Conservation (phyloP, 2,113 vertebrate genomes). For the Platichthys flesus region DNA sequence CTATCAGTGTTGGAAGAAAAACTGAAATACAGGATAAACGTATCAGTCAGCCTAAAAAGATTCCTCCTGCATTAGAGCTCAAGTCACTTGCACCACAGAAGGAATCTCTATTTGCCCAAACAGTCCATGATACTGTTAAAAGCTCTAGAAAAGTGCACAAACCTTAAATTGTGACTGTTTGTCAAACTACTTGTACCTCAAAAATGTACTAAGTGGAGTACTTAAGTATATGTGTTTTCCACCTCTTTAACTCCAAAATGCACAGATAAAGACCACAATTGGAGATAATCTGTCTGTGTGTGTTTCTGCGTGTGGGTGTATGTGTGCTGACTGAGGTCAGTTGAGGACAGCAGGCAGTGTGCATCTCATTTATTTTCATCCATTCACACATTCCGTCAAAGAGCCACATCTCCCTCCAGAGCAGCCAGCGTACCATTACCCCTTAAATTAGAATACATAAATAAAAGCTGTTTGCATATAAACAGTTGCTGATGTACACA, state of each 20-base stretch:
- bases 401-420: constrained; percentile 51
- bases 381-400: constrained; percentile 62
- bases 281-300: not conserved
- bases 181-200: not conserved
- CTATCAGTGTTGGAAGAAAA: no score
- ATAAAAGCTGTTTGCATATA: constrained; percentile 79
- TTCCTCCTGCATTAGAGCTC: not conserved
- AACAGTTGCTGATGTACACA: constrained; percentile 76
- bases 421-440: constrained; percentile 62
- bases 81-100: not conserved
- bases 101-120: not conserved
- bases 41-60: no score
- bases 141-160: not conserved
- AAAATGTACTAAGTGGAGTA: not conserved
- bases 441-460: constrained; percentile 81
- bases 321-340: constrained; percentile 15
- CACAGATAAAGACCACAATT: constrained; percentile 2
- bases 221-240: constrained; percentile 1
- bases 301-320: constrained; percentile 5
- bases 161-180: not conserved
- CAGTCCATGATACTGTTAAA: not conserved
- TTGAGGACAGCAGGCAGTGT: constrained; percentile 56
- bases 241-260: not conserved
- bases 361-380: constrained; percentile 75
- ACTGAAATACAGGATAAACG: no score